Evolutionary conservation across 2,888 invertebrate species (phyloP), one percentile per base, ranked within the genome.

Genomic region (Clitarchus hookeri): DNA sequence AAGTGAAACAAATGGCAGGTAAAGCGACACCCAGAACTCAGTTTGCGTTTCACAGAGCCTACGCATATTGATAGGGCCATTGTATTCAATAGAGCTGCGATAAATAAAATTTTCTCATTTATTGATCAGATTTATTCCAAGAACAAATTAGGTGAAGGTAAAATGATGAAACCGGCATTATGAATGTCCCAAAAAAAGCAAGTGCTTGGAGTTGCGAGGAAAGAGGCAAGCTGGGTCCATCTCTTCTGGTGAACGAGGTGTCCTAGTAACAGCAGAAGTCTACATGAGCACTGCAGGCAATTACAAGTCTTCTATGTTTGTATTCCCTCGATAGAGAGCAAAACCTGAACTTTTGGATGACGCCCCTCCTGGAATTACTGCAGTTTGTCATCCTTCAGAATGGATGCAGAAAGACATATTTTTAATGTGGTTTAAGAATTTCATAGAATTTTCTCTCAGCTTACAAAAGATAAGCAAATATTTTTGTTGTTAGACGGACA

Each of bases 401-500:
- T n/a, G n/a, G n/a, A n/a, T n/a, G n/a, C n/a, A n/a, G n/a, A n/a
- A n/a, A n/a, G n/a, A n/a, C n/a, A n/a, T 65, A 48, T 48, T 84
- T n/a, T 12, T 80, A 27, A 80, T 36, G 27, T 87, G 44, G n/a
- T 85, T 85, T 84, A n/a, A 77, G 44, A 16, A 48, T 77, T 84
- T 90, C 86, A 89, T 89, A 85, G 88, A 88, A 85, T 89, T 88
- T 87, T n/a, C n/a, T 88, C 88, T 12, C 87, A 88, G 12, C 88
- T 90, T 53, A 87, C 89, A 16, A 88, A 88, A 87, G 90, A 90
- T 9, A 86, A 88, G 86, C 90, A 90, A 48, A 90, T 90, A 13
- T 86, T 91, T 9, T 86, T 91, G 80, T 87, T 91, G 26, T 87
- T 91, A 26, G 90, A 91, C 88, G 90, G 90, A 3, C 90, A 91